Conservation (phyloP, 2,113 vertebrate genomes). For the Pycnonotus jocosus region DNA sequence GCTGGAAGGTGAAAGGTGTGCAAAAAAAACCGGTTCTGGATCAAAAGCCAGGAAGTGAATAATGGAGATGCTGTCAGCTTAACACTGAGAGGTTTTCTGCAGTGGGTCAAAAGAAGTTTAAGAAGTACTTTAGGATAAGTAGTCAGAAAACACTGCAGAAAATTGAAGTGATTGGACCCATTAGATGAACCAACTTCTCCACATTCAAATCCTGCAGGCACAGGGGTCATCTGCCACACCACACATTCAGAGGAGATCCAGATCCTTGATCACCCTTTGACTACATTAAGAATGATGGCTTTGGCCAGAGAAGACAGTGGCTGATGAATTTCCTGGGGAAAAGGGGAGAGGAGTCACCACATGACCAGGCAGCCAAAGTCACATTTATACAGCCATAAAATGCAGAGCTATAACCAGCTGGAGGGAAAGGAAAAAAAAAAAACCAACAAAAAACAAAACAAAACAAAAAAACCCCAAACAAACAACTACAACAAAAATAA, state of each 20-base stretch:
- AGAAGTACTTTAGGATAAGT: background rate
- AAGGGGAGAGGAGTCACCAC: background rate
- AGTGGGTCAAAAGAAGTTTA: background rate
- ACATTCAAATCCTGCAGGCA: background rate
- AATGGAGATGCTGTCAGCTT: background rate
- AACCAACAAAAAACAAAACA: no score
- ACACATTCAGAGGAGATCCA: background rate
- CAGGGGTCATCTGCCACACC: background rate
- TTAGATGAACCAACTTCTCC: background rate
- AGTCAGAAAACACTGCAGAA: accelerated
- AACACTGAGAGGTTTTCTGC: background rate
- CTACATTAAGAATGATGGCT: background rate
- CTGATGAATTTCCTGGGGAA: background rate
- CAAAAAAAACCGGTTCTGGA: background rate
- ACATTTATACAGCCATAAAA: background rate
- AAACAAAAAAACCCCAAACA: no score
- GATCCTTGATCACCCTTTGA: background rate
- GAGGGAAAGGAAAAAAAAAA: background rate
- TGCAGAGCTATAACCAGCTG: background rate
- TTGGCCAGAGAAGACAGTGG: background rate
- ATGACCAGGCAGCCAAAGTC: background rate
- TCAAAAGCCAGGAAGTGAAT: background rate
- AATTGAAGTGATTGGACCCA: background rate
- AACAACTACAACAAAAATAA: no score
- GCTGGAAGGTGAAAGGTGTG: background rate